These are phyloP conservation scores for Steatocranus sp. DNA, from an alignment of 2,797 vertebrate genomes.

Conservation along the genomic window DNA sequence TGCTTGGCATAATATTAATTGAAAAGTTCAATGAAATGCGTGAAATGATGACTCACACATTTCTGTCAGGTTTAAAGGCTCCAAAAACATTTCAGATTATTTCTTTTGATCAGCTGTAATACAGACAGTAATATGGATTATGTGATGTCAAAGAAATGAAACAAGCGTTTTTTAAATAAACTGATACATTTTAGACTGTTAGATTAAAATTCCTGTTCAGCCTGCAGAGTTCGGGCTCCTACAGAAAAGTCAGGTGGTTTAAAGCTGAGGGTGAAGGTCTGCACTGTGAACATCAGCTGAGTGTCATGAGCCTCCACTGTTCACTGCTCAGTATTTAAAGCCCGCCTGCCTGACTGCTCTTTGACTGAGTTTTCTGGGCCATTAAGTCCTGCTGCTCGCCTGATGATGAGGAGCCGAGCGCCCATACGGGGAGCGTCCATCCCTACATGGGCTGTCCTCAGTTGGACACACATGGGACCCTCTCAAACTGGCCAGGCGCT, in stretches of 20 bases:
- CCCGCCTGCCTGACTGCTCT: constrained; percentile 48
- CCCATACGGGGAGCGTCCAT: constrained; percentile 32
- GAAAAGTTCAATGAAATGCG: rapidly evolving
- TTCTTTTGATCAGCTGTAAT: not conserved
- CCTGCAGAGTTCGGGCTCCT: not conserved
- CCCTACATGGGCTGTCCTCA: constrained; percentile 47
- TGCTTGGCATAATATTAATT: not conserved
- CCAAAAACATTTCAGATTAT: not conserved
- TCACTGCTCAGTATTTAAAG: constrained; percentile 53
- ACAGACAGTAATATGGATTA: not conserved
- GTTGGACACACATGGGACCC: constrained; percentile 41
- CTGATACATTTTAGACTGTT: rapidly evolving
- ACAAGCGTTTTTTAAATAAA: not conserved
- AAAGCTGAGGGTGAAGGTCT: constrained; percentile 45
- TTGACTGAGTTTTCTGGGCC: constrained; percentile 74
- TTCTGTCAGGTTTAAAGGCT: not conserved
- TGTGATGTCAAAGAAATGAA: not conserved
- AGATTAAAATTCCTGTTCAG: not conserved
- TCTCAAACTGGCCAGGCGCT: constrained; percentile 32
- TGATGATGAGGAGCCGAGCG: constrained; percentile 64
- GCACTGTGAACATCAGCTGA: constrained; percentile 44
- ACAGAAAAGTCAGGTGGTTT: not conserved
- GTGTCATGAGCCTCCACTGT: constrained; percentile 28
- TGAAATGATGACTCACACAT: not conserved
- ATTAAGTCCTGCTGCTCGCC: constrained; percentile 72